Conservation (phyloP, 2,113 vertebrate genomes). For the Progne subis region DNA sequence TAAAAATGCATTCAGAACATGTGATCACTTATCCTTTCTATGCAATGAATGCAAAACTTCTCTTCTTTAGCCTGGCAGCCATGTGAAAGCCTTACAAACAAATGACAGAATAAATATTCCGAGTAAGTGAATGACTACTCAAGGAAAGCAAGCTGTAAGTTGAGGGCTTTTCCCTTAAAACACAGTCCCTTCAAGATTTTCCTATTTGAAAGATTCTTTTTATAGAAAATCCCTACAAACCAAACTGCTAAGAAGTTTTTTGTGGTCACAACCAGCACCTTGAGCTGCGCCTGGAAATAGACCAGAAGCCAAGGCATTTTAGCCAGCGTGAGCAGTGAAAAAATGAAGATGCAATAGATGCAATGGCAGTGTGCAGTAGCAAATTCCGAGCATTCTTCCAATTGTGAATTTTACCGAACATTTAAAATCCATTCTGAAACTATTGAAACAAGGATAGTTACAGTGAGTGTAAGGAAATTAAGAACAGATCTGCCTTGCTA, state of each 20-base stretch:
- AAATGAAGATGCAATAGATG: background rate
- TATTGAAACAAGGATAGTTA: background rate
- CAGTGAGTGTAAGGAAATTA: background rate
- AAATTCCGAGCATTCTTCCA: background rate
- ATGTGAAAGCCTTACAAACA: background rate
- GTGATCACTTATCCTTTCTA: background rate
- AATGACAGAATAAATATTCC: background rate
- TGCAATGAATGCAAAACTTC: background rate
- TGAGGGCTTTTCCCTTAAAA: background rate
- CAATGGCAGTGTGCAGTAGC: background rate
- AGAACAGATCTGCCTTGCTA: background rate
- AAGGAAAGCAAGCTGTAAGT: background rate
- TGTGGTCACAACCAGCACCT: background rate
- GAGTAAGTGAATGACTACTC: background rate
- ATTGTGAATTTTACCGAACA: background rate
- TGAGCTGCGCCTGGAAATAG: background rate
- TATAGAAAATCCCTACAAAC: background rate
- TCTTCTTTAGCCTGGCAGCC: background rate
- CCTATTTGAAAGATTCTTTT: background rate
- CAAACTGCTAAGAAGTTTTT: background rate
- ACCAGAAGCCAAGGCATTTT: background rate
- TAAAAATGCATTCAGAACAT: background rate
- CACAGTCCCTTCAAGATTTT: background rate
- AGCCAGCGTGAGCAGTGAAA: background rate
- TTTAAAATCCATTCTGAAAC: background rate